These are phyloP conservation scores for Synanthedon andrenaeformis DNA, from an alignment of 2,888 invertebrate species.

Conservation along the genomic window DNA sequence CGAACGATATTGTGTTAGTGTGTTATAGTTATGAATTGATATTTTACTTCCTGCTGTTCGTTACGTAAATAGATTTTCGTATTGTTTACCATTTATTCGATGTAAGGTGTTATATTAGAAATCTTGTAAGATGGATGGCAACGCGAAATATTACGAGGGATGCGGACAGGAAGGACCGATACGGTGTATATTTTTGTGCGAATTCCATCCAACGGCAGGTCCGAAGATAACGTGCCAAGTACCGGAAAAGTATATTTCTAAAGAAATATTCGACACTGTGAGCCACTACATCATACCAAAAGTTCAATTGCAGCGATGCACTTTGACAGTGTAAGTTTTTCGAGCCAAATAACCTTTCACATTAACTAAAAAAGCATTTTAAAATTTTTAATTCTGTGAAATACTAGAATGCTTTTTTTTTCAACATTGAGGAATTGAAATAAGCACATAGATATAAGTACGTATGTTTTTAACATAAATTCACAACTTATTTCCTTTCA, in stretches of 20 bases:
- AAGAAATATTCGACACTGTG: slow-evolving; percentile 85
- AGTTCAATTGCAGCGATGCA: slow-evolving; percentile 80
- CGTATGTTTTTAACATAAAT: too few species aligned
- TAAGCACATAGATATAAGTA: too few species aligned
- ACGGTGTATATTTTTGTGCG: slow-evolving; percentile 83
- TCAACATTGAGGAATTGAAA: too few species aligned
- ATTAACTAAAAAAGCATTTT: neutral
- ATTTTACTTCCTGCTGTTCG: too few species aligned
- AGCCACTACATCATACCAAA: slow-evolving; percentile 89
- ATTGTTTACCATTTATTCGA: too few species aligned
- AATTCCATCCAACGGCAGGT: slow-evolving; percentile 81
- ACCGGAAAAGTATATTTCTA: slow-evolving; percentile 81
- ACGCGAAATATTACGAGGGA: slow-evolving; percentile 65
- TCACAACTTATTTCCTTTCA: neutral
- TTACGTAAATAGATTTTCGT: too few species aligned
- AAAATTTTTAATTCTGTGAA: too few species aligned
- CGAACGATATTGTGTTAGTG: slow-evolving; percentile 14
- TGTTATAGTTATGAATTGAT: slow-evolving; percentile 12
- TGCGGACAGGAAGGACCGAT: slow-evolving; percentile 77
- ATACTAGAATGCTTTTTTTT: neutral
- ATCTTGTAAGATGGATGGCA: slow-evolving; percentile 45
- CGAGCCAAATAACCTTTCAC: neutral
- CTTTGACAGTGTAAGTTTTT: slow-evolving; percentile 80
- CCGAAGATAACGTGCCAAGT: slow-evolving; percentile 85
- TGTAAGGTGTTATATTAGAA: too few species aligned